phyloP scores from a whole-genome alignment of 92 coral and sea anemone species.

The Siderastrea radians region DNA sequence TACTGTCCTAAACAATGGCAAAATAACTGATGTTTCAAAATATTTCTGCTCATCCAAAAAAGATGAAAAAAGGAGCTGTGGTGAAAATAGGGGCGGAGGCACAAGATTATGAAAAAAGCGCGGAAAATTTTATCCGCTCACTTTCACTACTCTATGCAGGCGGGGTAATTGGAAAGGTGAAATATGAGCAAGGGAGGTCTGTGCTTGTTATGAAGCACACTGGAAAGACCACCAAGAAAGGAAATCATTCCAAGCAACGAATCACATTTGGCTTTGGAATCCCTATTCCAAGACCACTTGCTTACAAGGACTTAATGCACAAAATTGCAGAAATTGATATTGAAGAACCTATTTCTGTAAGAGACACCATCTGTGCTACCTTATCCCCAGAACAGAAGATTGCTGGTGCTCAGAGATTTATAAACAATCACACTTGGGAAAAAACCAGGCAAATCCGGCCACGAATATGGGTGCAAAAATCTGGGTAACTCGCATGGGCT shows the following conservation, averaged over 20 bases:
- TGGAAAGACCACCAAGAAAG: constrained; percentile 65
- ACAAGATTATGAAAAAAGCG: constrained; percentile 70
- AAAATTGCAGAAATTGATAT: constrained; percentile 61
- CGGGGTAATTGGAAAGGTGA: constrained; percentile 56
- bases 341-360: constrained; percentile 43
- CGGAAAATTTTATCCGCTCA: constrained; percentile 72
- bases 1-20: constrained; percentile 55
- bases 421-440: constrained; percentile 30
- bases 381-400: constrained; percentile 57
- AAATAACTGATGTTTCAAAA: constrained; percentile 27
- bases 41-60: constrained; percentile 36
- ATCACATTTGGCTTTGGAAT: constrained; percentile 66
- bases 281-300: constrained; percentile 71
- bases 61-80: constrained; percentile 41
- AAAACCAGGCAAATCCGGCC: constrained; percentile 40
- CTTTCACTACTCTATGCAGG: constrained; percentile 71
- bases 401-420: constrained; percentile 64
- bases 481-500: constrained; percentile 33
- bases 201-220: constrained; percentile 51
- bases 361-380: constrained; percentile 59
- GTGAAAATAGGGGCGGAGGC: constrained; percentile 39
- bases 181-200: constrained; percentile 58
- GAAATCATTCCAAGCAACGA: constrained; percentile 44
- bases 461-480: constrained; percentile 40
- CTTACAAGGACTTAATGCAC: constrained; percentile 49